Evolutionary conservation across 2,888 invertebrate species (phyloP), one percentile per base, ranked within the genome.

Genomic region (Isotomurus palustris): DNA sequence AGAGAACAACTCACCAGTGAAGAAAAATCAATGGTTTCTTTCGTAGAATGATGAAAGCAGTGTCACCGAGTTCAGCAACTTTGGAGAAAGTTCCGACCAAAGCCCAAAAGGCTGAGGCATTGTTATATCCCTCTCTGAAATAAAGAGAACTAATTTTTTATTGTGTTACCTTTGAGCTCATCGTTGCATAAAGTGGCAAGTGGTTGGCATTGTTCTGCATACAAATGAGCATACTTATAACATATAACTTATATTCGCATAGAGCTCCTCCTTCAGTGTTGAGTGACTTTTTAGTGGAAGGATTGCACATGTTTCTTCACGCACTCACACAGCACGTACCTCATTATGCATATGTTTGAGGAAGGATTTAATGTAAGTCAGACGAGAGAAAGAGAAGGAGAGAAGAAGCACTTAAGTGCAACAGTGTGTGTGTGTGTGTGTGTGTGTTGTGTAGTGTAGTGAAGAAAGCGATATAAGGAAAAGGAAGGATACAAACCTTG

Each of bases 11-110:
- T 44, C 56, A 94, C 94, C 94, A 95, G 77, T 95, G 91, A 52
- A 94, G 83, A 80, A 94, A 94, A 75, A 93, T 91, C 51, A 94
- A 80, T 1, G 91, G 91, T 76, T 92, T 91, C 78, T 94, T 94
- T 63, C 94, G 83, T 58, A 95, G 80, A 48, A 91, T 89, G 65
- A 95, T 88, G 81, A 95, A 95, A 71, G 94, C 83, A 36, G 95
- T 95, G 78, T 95, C 95, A 8, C 93, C 94, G 41, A 97, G 82
- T 78, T 97, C 97, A 0, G 93, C 92, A 56, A 95, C 83, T 78
- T 97, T 99, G 64, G 94, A 94, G 67, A 96, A 80, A 43, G 93
- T 93, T 78, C 99, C 99, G 83, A 95, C 84, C 84, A 88, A 91
- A 68, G 94, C 91, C 97, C 97, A 99, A 78, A 95, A 95, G 3